Conservation (phyloP, 2,113 vertebrate genomes). For the Erpornis zantholeuca region DNA sequence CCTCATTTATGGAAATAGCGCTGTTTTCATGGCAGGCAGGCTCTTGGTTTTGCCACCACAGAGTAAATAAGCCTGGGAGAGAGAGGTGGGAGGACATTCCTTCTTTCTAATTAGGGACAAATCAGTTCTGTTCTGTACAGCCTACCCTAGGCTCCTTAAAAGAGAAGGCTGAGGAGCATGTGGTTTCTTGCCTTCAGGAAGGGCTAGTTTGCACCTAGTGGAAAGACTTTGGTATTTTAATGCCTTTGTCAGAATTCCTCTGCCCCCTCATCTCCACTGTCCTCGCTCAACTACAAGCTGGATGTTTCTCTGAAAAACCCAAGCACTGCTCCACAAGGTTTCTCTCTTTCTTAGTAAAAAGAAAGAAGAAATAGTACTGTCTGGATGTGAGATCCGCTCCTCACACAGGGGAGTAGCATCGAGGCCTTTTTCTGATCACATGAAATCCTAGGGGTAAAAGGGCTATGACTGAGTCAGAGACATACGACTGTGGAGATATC, state of each 20-base stretch:
- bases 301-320: not conserved
- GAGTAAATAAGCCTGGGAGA: not conserved
- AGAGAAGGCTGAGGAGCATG: not conserved
- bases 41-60: not conserved
- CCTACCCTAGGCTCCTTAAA: not conserved
- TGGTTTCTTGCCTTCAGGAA: not conserved
- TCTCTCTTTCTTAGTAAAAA: not conserved
- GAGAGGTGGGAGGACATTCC: not conserved
- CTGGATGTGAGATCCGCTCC: not conserved
- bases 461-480: not conserved
- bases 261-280: not conserved
- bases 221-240: not conserved
- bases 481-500: not conserved
- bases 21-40: not conserved
- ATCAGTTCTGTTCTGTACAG: not conserved
- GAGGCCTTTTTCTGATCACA: not conserved
- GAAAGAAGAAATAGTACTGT: not conserved
- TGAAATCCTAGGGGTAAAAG: not conserved
- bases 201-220: not conserved
- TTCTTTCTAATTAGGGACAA: not conserved
- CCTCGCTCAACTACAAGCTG: not conserved
- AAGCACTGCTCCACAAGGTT: not conserved
- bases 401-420: not conserved
- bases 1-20: not conserved
- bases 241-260: not conserved